Evolutionary conservation across 2,888 invertebrate species (phyloP).

Genomic region (Mantis religiosa): DNA sequence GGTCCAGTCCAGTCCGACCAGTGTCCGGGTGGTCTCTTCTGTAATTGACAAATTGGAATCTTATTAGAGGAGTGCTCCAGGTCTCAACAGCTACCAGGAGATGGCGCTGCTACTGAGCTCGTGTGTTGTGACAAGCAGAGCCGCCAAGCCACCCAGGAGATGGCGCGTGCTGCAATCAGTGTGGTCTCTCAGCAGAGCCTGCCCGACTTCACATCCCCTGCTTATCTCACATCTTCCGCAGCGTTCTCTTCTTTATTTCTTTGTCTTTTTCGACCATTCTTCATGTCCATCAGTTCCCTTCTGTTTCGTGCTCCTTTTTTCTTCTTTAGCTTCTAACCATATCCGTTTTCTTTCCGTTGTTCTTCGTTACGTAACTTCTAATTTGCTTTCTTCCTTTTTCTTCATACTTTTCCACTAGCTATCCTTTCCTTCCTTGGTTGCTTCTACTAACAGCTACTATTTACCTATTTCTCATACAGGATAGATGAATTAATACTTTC

Average conservation of each 20-base stretch:
- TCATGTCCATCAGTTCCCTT: background rate
- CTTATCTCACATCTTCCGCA: background rate
- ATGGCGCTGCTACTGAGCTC: background rate
- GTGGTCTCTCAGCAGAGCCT: conserved; percentile 60
- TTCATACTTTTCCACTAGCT: background rate
- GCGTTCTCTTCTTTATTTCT: background rate
- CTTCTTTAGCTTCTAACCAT: background rate
- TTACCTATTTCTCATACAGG: no score
- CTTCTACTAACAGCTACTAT: no score
- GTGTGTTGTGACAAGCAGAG: conserved; percentile 20
- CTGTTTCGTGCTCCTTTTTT: background rate
- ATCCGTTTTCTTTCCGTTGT: background rate
- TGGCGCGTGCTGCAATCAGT: conserved; percentile 73
- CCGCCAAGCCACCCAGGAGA: conserved; percentile 52
- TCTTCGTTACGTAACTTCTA: background rate
- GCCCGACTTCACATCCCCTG: background rate
- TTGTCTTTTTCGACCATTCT: background rate
- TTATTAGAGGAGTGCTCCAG: conserved; percentile 48
- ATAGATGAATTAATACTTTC: no score
- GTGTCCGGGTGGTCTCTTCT: conserved; percentile 38
- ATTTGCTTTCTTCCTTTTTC: background rate
- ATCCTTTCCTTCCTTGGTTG: background rate
- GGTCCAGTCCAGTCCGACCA: conserved; percentile 15
- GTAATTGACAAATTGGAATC: conserved; percentile 70
- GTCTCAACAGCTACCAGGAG: background rate